These are phyloP conservation scores for Natator depressus DNA, from an alignment of 2,113 vertebrate genomes.

Conservation along the genomic window DNA sequence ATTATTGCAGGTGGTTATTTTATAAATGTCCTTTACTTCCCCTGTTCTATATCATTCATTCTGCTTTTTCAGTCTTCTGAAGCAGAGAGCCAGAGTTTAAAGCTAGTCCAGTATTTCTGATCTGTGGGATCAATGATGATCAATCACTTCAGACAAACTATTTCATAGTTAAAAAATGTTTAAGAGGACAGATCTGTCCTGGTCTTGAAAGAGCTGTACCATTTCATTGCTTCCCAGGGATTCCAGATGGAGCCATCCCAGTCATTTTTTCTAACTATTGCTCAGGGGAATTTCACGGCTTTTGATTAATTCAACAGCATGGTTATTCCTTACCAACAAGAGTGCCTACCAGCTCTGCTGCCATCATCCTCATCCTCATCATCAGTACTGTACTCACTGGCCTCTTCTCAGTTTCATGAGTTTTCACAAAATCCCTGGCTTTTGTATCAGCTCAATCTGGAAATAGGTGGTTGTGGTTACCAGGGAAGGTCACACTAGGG, in stretches of 20 bases:
- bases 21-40: background rate
- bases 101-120: background rate
- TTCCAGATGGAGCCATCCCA: background rate
- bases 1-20: background rate
- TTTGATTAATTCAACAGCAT: background rate
- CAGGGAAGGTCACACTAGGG: background rate
- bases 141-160: background rate
- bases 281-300: background rate
- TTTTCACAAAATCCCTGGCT: background rate
- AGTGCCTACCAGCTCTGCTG: background rate
- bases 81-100: background rate
- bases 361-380: too few species aligned
- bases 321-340: constrained; percentile 6
- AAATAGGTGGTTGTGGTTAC: background rate
- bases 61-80: background rate
- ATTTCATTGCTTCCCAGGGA: background rate
- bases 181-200: background rate
- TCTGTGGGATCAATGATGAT: background rate
- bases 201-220: background rate
- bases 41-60: background rate
- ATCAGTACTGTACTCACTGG: background rate
- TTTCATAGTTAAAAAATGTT: background rate
- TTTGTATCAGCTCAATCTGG: background rate
- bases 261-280: background rate
- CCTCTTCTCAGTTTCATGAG: background rate